These are phyloP conservation scores for Chitala chitala DNA, from an alignment of 2,113 vertebrate genomes.

Conservation along the genomic window DNA sequence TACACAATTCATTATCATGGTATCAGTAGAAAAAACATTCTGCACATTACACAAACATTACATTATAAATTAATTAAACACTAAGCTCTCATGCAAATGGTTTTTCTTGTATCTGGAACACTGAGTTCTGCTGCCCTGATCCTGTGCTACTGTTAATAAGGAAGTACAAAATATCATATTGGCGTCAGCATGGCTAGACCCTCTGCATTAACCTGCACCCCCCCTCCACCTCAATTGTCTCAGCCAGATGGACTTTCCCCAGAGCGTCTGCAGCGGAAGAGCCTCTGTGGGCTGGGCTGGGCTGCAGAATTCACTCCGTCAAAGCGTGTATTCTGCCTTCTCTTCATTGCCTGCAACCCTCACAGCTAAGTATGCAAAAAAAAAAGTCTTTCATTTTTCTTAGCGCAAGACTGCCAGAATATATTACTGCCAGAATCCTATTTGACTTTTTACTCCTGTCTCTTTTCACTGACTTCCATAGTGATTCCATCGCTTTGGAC, in stretches of 20 bases:
- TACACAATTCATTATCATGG: not conserved
- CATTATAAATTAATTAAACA: not conserved
- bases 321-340: not conserved
- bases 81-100: not conserved
- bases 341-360: not conserved
- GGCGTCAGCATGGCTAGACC: not conserved
- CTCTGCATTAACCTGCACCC: not conserved
- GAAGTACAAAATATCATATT: not conserved
- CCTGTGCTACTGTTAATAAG: not conserved
- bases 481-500: constrained; percentile 10
- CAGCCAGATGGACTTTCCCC: not conserved
- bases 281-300: not conserved
- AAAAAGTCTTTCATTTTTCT: constrained; percentile 10
- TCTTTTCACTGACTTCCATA: constrained; percentile 15
- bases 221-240: not conserved
- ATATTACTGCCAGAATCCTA: constrained; percentile 27
- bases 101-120: not conserved
- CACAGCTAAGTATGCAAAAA: not conserved
- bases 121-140: not conserved
- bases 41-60: not conserved
- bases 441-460: constrained; percentile 29
- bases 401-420: constrained; percentile 4
- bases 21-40: not conserved
- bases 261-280: not conserved
- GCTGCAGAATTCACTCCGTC: not conserved